Evolutionary conservation across 2,797 vertebrate species (phyloP).

Genomic region (Mycteria americana): DNA sequence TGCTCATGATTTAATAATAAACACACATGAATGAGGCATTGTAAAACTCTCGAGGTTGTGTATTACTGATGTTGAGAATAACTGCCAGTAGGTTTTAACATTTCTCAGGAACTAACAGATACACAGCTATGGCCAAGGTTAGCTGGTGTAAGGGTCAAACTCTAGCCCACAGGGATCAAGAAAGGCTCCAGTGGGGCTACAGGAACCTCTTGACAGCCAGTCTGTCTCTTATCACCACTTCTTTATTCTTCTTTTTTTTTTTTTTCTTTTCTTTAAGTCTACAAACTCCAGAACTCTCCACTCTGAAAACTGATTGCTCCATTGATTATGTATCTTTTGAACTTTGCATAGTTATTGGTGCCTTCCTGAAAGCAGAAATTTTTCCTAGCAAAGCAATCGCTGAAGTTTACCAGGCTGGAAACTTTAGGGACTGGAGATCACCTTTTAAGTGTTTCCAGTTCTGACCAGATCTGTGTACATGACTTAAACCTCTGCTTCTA

Average conservation of each 20-base stretch:
- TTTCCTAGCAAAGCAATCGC: not conserved
- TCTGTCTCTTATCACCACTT: conserved; percentile 12
- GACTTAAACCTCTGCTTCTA: not conserved
- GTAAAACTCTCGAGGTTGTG: conserved; percentile 31
- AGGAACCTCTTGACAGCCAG: conserved; percentile 4
- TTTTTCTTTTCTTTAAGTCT: not conserved
- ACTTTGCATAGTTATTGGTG: not conserved
- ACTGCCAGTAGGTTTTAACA: not conserved
- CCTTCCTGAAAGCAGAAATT: not conserved
- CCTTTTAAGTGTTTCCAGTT: not conserved
- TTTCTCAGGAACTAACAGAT: not conserved
- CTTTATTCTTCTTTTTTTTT: not conserved
- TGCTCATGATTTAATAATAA: conserved; percentile 63
- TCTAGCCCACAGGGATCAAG: not conserved
- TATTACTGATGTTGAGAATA: conserved; percentile 12
- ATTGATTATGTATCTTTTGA: not conserved
- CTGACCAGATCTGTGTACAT: not conserved
- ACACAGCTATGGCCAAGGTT: not conserved
- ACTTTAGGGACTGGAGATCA: not conserved
- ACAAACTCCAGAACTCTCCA: not conserved
- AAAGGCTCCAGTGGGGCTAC: not conserved
- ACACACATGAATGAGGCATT: conserved; percentile 15
- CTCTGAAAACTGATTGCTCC: not conserved
- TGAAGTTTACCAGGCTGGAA: not conserved
- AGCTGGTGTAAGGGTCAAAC: conserved; percentile 9